phyloP scores from a whole-genome alignment of 2,888 invertebrate genomes.

The Hirtodrosophila histrioides region DNA sequence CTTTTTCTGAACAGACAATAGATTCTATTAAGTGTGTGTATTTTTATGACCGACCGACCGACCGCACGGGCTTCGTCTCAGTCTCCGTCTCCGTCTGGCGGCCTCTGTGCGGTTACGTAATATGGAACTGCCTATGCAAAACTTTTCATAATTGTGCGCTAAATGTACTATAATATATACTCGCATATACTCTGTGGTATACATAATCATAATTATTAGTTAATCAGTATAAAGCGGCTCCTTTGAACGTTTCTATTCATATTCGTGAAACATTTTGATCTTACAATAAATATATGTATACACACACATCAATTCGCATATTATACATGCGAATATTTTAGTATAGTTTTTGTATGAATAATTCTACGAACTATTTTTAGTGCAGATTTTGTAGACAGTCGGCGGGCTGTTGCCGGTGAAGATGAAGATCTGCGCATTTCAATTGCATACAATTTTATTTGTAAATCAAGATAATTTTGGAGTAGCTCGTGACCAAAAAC shows the following conservation, averaged over 20 bases:
- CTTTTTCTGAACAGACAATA: constrained; percentile 46
- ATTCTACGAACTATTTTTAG: constrained; percentile 74
- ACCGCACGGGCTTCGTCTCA: constrained; percentile 33
- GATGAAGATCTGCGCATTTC: constrained; percentile 40
- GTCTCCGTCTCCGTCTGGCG: constrained; percentile 35
- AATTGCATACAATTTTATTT: constrained; percentile 8
- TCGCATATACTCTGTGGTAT: constrained; percentile 14
- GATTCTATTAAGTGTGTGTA: constrained; percentile 55
- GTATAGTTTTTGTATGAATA: constrained; percentile 68
- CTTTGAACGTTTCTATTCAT: constrained; percentile 3
- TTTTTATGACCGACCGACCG: constrained; percentile 50
- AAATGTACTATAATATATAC: constrained; percentile 22
- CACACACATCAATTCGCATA: constrained; percentile 2
- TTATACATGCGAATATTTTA: constrained; percentile 34
- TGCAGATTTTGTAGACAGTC: constrained; percentile 53
- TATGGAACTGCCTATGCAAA: constrained; percentile 45
- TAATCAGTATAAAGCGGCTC: constrained; percentile 31
- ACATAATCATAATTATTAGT: constrained; percentile 36
- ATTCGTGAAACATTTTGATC: constrained; percentile 17
- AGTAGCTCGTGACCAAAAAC: no score
- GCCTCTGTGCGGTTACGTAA: constrained; percentile 68
- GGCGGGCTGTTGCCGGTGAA: constrained; percentile 37
- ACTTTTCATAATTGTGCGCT: constrained; percentile 61
- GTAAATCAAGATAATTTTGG: not conserved
- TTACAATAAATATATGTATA: constrained; percentile 2